Base-by-base conservation (phyloP, 2,888 invertebrate species). In the Gisinianus flammeolus region DNA sequence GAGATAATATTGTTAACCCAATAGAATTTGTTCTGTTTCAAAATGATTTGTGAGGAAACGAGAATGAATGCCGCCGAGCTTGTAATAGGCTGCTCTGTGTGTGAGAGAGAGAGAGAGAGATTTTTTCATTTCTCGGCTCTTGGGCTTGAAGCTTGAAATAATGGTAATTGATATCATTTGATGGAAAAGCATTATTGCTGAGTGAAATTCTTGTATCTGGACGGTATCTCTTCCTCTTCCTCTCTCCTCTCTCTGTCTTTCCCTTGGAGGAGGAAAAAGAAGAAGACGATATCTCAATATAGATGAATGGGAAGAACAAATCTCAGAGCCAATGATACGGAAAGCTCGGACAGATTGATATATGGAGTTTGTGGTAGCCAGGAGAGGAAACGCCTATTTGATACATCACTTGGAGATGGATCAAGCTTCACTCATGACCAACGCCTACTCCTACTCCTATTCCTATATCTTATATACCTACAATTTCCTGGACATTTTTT, bases 281-380 rank as follows among this genome's bases (percentile, higher is more conserved):
- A 66, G 74, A 66, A 74, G 54, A 72, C 70, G 62, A 73, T 73
- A 62, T 73, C 62, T 73, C 73, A 62, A 66, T 66, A 62, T 26
- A 67, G 64, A 74, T 28, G 62, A 5, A 62, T 24, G 26, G 62
- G 28, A 26, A 28, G 74, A 74, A 74, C 74, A 74, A 74, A 74
- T 74, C 66, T 66, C 64, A 28, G 54, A 52, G 52, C 67, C 74
- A 74, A 74, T 67, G 74, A 74, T 74, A 74, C 74, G 66, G 74
- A 74, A 62, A 66, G 74, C 35, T 66, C 66, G 74, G 74, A 74
- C 74, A 74, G 74, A 74, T 74, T 74, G 74, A 74, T 74, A 52
- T 74, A 67, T 73, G 64, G 74, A 66, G 26, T 19, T 74, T 44
- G 54, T 74, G 52, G 74, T 66, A 74, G 74, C 67, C 74, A 72